Conservation (phyloP, 2,113 vertebrate species). For the Phocoena sinus region DNA sequence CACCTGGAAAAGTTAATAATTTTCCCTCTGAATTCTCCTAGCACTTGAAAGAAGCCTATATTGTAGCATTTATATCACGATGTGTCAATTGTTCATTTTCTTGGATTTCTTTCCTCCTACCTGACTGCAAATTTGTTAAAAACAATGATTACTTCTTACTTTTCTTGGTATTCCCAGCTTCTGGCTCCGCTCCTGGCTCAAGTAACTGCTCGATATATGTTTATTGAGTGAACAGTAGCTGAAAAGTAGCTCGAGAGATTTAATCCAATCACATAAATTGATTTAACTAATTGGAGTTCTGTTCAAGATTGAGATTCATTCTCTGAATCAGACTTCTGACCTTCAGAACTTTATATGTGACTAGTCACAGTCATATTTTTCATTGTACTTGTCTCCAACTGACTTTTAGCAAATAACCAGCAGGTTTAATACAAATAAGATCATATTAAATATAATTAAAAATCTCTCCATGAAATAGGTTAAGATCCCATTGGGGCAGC, state of each 20-base stretch:
- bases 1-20: conserved; percentile 16
- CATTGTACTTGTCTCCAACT: conserved; percentile 53
- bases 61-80: neutral
- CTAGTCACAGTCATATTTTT: conserved; percentile 44
- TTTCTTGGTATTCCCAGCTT: neutral
- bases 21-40: neutral
- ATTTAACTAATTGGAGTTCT: conserved; percentile 49
- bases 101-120: neutral
- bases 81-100: neutral
- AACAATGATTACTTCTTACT: neutral
- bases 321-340: conserved; percentile 50
- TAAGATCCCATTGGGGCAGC: conserved; percentile 52
- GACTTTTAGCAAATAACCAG: conserved; percentile 62
- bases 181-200: neutral
- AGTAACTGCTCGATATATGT: conserved; percentile 14
- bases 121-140: conserved; percentile 1
- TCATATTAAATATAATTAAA: conserved; percentile 72
- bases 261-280: conserved; percentile 43
- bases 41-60: neutral
- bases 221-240: conserved; percentile 18
- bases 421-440: conserved; percentile 68
- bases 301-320: conserved; percentile 30
- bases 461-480: conserved; percentile 61
- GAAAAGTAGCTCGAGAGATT: conserved; percentile 18
- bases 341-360: conserved; percentile 60